phyloP scores from a whole-genome alignment of 1,140 invertebrate species.

The Lordiphosa clarofinis region DNA sequence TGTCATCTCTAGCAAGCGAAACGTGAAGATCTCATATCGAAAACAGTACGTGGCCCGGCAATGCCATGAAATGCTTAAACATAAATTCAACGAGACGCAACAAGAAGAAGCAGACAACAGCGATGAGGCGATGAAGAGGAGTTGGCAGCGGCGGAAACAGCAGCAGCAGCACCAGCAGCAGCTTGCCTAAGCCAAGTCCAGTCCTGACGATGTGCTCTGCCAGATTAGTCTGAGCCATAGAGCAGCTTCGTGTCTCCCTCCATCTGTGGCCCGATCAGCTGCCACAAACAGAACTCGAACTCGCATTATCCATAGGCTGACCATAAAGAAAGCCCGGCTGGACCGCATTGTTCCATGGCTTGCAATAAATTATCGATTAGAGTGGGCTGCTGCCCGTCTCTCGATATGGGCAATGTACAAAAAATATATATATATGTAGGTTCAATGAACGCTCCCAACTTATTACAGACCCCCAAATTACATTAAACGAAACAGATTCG shows the following conservation, averaged over 20 bases:
- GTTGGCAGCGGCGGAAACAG: constrained; percentile 9
- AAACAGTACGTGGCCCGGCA: constrained; percentile 52
- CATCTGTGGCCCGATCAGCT: constrained; percentile 31
- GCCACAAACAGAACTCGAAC: constrained; percentile 4
- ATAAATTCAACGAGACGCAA: constrained; percentile 57
- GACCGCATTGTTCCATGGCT: constrained; percentile 47
- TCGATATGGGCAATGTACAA: constrained; percentile 22
- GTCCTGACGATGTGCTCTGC: constrained; percentile 42
- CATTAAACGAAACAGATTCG: constrained; percentile 35
- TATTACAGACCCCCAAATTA: constrained; percentile 47
- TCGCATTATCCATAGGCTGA: constrained; percentile 27
- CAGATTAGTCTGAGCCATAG: constrained; percentile 60
- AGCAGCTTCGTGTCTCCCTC: constrained; percentile 42
- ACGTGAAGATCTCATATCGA: constrained; percentile 56
- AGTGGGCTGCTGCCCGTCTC: constrained; percentile 18
- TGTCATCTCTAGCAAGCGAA: constrained; percentile 7
- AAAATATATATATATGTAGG: constrained; percentile 5
- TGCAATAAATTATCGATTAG: constrained; percentile 73
- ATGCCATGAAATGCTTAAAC: constrained; percentile 66
- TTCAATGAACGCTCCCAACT: constrained; percentile 39
- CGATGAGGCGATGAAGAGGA: constrained; percentile 1
- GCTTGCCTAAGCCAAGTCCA: constrained; percentile 15
- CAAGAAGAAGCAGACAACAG: constrained; percentile 18
- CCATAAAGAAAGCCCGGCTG: constrained; percentile 4
- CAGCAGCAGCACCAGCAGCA: not conserved